These are phyloP conservation scores for Lamellibrachia luymesi DNA, from an alignment of 1,140 invertebrate species.

Conservation along the genomic window DNA sequence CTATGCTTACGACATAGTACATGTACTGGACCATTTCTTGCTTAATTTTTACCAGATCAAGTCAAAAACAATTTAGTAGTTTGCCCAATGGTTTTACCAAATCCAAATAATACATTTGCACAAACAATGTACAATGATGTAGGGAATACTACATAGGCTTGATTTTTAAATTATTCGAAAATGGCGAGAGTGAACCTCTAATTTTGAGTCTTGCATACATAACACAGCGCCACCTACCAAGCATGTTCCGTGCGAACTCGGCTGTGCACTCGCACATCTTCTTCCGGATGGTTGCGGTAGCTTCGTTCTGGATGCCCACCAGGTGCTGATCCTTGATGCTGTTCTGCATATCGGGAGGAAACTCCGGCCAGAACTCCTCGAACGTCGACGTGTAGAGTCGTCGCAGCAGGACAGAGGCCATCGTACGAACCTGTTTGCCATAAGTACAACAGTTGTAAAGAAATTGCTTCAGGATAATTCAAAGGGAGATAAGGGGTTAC, in stretches of 20 bases:
- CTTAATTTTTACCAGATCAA: too few relatives aligned
- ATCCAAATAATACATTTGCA: too few relatives aligned
- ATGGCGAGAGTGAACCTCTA: background rate
- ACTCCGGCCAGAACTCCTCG: constrained; percentile 80
- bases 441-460: background rate
- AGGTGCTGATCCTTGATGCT: constrained; percentile 86
- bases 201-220: background rate
- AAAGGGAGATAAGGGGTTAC: background rate
- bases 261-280: constrained; percentile 93
- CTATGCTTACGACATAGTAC: too few relatives aligned
- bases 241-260: constrained; percentile 90
- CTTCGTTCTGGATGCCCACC: constrained; percentile 73
- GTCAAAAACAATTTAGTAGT: too few relatives aligned
- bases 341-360: constrained; percentile 76
- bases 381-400: constrained; percentile 87
- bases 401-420: constrained; percentile 87
- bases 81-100: too few relatives aligned
- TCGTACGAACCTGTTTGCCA: constrained; percentile 65
- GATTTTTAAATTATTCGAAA: too few relatives aligned
- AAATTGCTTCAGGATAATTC: background rate
- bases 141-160: too few relatives aligned
- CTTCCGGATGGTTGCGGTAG: constrained; percentile 70
- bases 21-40: too few relatives aligned
- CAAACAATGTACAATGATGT: background rate
- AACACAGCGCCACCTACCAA: constrained; percentile 59